phyloP scores from a whole-genome alignment of 2,113 vertebrate species.

The Spea multiplicata region DNA sequence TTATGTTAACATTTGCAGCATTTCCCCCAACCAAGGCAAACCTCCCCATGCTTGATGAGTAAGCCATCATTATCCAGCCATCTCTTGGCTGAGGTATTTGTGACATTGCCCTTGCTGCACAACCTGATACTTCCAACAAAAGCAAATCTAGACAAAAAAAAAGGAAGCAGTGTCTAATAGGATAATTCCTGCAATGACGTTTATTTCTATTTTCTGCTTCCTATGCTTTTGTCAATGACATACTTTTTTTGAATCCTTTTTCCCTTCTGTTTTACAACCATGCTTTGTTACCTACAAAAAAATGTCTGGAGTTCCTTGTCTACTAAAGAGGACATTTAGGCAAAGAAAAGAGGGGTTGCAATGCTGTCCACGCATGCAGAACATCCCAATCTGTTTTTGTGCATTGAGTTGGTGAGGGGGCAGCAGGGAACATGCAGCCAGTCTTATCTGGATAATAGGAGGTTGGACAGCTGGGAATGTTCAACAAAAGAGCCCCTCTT shows the following conservation, averaged over 20 bases:
- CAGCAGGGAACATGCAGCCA: slow-evolving; percentile 78
- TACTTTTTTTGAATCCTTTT: slow-evolving; percentile 57
- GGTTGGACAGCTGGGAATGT: slow-evolving; percentile 80
- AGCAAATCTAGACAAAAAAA: slow-evolving; percentile 45
- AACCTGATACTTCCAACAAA: slow-evolving; percentile 59
- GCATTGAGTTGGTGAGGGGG: slow-evolving; percentile 76
- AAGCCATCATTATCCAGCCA: slow-evolving; percentile 59
- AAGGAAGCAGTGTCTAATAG: slow-evolving; percentile 65
- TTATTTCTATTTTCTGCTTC: slow-evolving; percentile 66
- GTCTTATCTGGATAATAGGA: slow-evolving; percentile 77
- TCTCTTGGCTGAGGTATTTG: slow-evolving; percentile 57
- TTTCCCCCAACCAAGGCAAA: not conserved
- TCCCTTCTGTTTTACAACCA: slow-evolving; percentile 67
- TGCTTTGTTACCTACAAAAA: slow-evolving; percentile 74
- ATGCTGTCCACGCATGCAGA: slow-evolving; percentile 76
- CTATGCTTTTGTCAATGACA: slow-evolving; percentile 66
- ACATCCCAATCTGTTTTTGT: slow-evolving; percentile 81
- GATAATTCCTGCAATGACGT: slow-evolving; percentile 74
- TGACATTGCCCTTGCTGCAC: slow-evolving; percentile 52
- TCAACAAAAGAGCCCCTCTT: slow-evolving; percentile 81
- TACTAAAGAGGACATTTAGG: slow-evolving; percentile 69
- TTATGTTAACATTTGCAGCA: too few species aligned
- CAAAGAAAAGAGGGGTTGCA: slow-evolving; percentile 65
- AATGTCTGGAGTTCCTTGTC: slow-evolving; percentile 69
- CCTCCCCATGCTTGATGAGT: slow-evolving; percentile 49